Conservation (phyloP, 1,140 invertebrate genomes). For the Drosophila azteca region DNA sequence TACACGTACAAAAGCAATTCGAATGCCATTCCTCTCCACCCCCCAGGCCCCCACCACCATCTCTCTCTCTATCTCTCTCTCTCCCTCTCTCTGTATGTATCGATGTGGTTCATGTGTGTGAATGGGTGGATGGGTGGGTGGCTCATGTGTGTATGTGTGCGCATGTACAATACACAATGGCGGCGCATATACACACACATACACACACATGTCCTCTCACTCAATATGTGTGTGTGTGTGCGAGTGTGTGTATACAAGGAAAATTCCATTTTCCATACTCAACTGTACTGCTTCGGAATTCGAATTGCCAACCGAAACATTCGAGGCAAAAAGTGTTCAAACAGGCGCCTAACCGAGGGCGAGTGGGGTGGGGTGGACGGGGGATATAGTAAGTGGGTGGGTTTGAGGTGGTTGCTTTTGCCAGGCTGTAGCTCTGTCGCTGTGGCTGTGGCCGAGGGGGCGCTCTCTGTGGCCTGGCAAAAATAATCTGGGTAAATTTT, state of each 20-base stretch:
- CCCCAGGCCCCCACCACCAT: conserved; percentile 1
- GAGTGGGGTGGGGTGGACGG: neutral
- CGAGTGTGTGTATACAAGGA: conserved; percentile 50
- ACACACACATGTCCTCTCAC: conserved; percentile 10
- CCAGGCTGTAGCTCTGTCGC: too few relatives aligned
- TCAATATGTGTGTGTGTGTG: conserved; percentile 15
- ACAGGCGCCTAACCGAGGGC: conserved; percentile 40
- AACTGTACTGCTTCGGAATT: conserved; percentile 79
- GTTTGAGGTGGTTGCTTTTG: too few relatives aligned
- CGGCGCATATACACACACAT: conserved; percentile 40
- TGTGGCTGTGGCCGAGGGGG: neutral
- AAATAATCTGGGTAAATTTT: conserved; percentile 61
- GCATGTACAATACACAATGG: conserved; percentile 71
- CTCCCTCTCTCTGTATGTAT: neutral
- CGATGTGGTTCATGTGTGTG: conserved; percentile 8
- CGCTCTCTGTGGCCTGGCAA: conserved; percentile 46
- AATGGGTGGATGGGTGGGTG: conserved; percentile 25
- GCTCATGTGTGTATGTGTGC: conserved; percentile 45
- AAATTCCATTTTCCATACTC: conserved; percentile 79
- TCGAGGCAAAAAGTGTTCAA: conserved; percentile 70
- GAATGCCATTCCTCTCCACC: conserved; percentile 5
- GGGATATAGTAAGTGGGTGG: too few relatives aligned
- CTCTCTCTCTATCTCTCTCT: too few relatives aligned
- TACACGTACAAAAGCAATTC: too few relatives aligned
- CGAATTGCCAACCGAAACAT: conserved; percentile 74